Evolutionary conservation across 1,140 invertebrate genomes (phyloP), one percentile per base, ranked within the genome.

Genomic region (Wiebesia pumilae): DNA sequence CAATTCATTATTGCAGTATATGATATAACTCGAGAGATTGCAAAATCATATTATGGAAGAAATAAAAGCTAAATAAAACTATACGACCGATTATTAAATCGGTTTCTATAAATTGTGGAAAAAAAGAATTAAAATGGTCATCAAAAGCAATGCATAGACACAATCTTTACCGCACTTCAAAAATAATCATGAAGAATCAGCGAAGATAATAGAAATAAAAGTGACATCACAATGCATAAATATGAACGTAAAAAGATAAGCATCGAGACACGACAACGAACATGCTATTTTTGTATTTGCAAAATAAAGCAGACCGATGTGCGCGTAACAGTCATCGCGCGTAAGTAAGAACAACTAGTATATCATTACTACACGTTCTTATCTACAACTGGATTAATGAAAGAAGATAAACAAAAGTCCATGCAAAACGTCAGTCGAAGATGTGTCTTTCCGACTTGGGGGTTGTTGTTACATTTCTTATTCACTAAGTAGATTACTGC

Each of bases 161-260:
- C 0, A 1, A 38, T 71, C 6, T 35, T 3, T 35, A 9, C 30
- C 35, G 6, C 47, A n/a, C 24, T 47, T 38, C 38, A 54, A 30
- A 83, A 75, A 83, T 62, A 75, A 81, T 62, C 67, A n/a, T 51
- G 24, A 16, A 43, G 21, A 73, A 77, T 73, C 30, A n/a, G 33
- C 21, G 27, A 14, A 69, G 30, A 19, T 2, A 33, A 54, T 33
- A 40, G 75, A 67, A 77, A 79, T 79, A 84, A 84, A n/a, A 73
- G 30, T 62, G 84, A 81, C 84, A 85, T 85, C 77, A 80, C 62
- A 43, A 43, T n/a, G 33, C 65, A 43, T 47, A 80, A 67, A 33
- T 85, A 79, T 78, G 58, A 85, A 69, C n/a, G 79, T n/a, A 80
- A 58, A 71, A 81, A 71, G 65, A 85, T 81, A 85, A 85, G 58